phyloP scores from a whole-genome alignment of 23 tunicate species.

The Corella eumyota region DNA sequence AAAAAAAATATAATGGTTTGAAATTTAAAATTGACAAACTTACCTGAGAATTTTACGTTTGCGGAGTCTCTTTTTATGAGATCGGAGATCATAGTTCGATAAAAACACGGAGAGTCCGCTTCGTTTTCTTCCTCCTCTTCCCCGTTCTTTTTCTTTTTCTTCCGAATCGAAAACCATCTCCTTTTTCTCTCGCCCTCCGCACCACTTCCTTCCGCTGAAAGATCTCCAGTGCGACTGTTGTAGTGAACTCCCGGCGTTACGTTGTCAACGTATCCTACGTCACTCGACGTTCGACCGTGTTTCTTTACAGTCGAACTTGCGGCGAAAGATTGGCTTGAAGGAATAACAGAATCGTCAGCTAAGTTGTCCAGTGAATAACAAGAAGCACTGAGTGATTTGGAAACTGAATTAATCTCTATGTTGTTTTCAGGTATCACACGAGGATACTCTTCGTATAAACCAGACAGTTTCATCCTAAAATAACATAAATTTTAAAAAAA shows the following conservation, averaged over 20 bases:
- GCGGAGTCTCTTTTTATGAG: background rate
- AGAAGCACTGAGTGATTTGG: background rate
- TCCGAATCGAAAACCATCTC: conserved; percentile 33
- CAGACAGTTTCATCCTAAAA: too few relatives aligned
- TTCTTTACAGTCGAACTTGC: background rate
- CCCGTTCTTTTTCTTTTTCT: conserved; percentile 9
- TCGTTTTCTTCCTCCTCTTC: background rate
- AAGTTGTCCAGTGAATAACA: background rate
- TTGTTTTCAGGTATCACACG: too few relatives aligned
- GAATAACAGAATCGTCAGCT: background rate
- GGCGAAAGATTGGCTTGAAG: background rate
- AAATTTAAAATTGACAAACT: too few relatives aligned
- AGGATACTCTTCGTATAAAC: too few relatives aligned
- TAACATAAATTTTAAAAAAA: too few relatives aligned
- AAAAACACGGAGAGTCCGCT: background rate
- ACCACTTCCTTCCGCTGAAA: background rate
- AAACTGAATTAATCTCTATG: too few relatives aligned
- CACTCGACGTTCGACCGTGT: too few relatives aligned
- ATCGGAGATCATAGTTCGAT: background rate
- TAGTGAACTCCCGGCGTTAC: conserved; percentile 14
- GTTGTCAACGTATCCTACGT: too few relatives aligned
- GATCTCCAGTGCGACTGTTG: conserved; percentile 14
- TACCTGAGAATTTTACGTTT: too few relatives aligned
- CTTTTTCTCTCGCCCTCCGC: conserved; percentile 16
- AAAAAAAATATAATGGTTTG: too few relatives aligned